Evolutionary conservation across 2,113 vertebrate species (phyloP).

Genomic region (Odontesthes bonariensis): DNA sequence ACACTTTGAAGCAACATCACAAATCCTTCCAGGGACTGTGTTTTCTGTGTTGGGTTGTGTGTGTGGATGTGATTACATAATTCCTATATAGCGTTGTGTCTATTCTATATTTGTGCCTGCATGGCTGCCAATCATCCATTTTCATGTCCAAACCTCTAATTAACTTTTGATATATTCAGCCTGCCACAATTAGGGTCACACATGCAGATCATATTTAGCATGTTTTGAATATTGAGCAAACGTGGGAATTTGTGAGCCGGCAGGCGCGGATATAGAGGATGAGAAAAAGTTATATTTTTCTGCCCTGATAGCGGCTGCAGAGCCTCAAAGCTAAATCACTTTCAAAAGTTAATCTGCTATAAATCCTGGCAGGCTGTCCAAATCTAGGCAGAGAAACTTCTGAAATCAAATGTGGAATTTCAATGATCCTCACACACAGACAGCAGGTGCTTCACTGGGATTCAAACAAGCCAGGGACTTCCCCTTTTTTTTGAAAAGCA

Average conservation of each 20-base stretch:
- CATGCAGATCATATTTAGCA: slow-evolving; percentile 29
- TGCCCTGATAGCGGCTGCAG: slow-evolving; percentile 43
- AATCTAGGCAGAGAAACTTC: slow-evolving; percentile 69
- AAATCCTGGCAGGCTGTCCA: slow-evolving; percentile 70
- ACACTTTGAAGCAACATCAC: slow-evolving; percentile 25
- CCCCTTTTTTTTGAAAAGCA: neutral
- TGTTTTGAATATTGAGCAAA: slow-evolving; percentile 40
- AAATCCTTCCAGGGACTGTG: slow-evolving; percentile 22
- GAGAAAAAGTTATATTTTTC: slow-evolving; percentile 39
- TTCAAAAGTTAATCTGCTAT: slow-evolving; percentile 75
- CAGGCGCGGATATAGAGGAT: slow-evolving; percentile 16
- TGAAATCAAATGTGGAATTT: slow-evolving; percentile 68
- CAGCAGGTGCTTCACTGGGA: slow-evolving; percentile 29
- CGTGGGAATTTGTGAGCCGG: slow-evolving; percentile 13
- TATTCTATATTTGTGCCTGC: slow-evolving; percentile 20
- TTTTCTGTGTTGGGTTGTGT: slow-evolving; percentile 2
- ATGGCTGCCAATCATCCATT: slow-evolving; percentile 32
- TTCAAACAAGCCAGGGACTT: slow-evolving; percentile 25
- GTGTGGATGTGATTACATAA: slow-evolving; percentile 3
- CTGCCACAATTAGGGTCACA: slow-evolving; percentile 23
- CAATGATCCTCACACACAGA: slow-evolving; percentile 45
- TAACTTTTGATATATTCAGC: slow-evolving; percentile 35
- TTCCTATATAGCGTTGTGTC: neutral
- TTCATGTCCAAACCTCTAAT: slow-evolving; percentile 35
- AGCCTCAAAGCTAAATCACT: slow-evolving; percentile 72